These are phyloP conservation scores for Drosophila putrida DNA, from an alignment of 2,888 invertebrate genomes.

Conservation along the genomic window DNA sequence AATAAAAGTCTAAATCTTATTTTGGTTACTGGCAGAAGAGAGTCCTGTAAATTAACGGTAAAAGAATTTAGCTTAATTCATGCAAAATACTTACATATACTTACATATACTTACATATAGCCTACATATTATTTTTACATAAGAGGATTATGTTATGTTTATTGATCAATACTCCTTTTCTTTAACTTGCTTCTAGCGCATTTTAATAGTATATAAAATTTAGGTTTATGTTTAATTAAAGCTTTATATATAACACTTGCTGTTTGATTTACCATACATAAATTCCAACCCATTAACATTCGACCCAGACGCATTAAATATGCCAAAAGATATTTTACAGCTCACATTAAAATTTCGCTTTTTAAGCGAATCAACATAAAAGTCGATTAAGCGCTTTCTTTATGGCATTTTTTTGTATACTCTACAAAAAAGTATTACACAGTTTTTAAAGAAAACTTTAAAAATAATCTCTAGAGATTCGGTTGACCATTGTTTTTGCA, in stretches of 20 bases:
- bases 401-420: conserved; percentile 30
- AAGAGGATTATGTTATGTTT: background rate
- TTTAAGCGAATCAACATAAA: conserved; percentile 58
- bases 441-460: background rate
- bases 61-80: no score
- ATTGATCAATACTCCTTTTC: background rate
- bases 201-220: conserved; percentile 6
- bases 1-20: background rate
- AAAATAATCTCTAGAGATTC: background rate
- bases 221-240: conserved; percentile 12
- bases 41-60: background rate
- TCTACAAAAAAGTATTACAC: background rate
- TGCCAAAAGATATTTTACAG: conserved; percentile 63
- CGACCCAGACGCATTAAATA: conserved; percentile 39
- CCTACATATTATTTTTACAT: no score
- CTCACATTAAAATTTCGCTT: conserved; percentile 47
- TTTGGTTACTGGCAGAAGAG: background rate
- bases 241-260: conserved; percentile 33
- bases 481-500: no score
- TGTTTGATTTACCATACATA: conserved; percentile 7
- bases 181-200: background rate
- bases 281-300: conserved; percentile 19
- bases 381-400: conserved; percentile 52
- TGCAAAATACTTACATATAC: no score
- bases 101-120: no score